phyloP scores from a whole-genome alignment of 2,888 invertebrate genomes.

The Anthrax anthrax region DNA sequence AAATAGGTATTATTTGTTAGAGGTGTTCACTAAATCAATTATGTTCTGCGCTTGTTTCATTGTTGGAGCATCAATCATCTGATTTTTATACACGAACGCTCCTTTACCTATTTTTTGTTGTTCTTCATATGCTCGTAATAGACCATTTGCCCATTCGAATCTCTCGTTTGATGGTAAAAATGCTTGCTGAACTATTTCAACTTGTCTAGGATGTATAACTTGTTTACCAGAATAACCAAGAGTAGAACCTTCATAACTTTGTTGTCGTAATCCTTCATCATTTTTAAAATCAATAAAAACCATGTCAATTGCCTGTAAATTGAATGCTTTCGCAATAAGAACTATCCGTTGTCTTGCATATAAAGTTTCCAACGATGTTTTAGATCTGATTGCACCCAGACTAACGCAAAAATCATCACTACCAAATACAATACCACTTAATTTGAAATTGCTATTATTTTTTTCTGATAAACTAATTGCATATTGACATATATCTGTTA shows the following conservation, averaged over 20 bases:
- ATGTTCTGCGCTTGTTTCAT: conserved; percentile 47
- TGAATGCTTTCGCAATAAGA: conserved; percentile 46
- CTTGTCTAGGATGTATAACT: conserved; percentile 45
- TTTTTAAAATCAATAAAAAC: conserved; percentile 47
- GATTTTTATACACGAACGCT: conserved; percentile 46
- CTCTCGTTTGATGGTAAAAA: conserved; percentile 42
- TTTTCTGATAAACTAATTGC: conserved; percentile 29
- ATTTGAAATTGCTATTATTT: conserved; percentile 31
- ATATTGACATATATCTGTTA: conserved; percentile 39
- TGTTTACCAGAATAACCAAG: conserved; percentile 57
- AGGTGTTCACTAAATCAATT: conserved; percentile 17
- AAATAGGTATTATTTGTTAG: too few relatives aligned
- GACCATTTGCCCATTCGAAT: conserved; percentile 45
- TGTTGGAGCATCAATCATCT: conserved; percentile 57
- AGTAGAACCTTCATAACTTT: conserved; percentile 40
- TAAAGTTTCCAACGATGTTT: conserved; percentile 29
- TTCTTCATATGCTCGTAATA: conserved; percentile 43
- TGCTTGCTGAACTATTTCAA: conserved; percentile 43
- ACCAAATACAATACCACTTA: conserved; percentile 49
- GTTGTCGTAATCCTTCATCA: conserved; percentile 30
- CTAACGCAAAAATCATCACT: conserved; percentile 55
- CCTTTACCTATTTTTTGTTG: conserved; percentile 46
- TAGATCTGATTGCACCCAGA: conserved; percentile 37
- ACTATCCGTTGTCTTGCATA: conserved; percentile 52
- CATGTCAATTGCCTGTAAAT: conserved; percentile 50